Conservation (phyloP, 2,113 vertebrate genomes). For the Melanocharis versteri region DNA sequence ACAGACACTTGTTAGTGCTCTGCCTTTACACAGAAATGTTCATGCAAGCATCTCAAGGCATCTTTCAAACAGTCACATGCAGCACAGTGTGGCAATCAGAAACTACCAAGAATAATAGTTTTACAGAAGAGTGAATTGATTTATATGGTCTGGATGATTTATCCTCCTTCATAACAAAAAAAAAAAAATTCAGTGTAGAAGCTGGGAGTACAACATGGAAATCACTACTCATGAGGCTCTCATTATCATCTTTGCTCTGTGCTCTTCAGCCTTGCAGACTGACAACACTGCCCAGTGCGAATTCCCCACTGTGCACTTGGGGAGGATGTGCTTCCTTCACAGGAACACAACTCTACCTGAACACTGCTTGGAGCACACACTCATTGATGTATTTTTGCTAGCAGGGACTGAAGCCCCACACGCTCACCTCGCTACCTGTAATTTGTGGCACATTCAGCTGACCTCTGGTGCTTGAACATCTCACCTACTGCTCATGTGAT, state of each 20-base stretch:
- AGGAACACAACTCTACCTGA: not conserved
- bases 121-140: not conserved
- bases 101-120: not conserved
- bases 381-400: not conserved
- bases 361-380: accelerated
- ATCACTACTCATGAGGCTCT: not conserved
- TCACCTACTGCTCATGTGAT: not conserved
- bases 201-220: not conserved
- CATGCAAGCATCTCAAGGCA: not conserved
- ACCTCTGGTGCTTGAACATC: not conserved
- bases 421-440: not conserved
- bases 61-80: not conserved
- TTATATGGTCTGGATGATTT: not conserved
- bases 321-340: not conserved
- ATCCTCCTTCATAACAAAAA: not conserved
- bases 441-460: not conserved
- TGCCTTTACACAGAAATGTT: not conserved
- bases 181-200: not conserved
- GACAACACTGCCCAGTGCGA: not conserved
- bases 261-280: not conserved
- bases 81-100: not conserved
- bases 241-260: not conserved
- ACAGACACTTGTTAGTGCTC: not conserved
- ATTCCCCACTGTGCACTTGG: accelerated
- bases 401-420: not conserved